These are phyloP conservation scores for Antheraea yamamai DNA, from an alignment of 2,888 invertebrate genomes.

Conservation along the genomic window DNA sequence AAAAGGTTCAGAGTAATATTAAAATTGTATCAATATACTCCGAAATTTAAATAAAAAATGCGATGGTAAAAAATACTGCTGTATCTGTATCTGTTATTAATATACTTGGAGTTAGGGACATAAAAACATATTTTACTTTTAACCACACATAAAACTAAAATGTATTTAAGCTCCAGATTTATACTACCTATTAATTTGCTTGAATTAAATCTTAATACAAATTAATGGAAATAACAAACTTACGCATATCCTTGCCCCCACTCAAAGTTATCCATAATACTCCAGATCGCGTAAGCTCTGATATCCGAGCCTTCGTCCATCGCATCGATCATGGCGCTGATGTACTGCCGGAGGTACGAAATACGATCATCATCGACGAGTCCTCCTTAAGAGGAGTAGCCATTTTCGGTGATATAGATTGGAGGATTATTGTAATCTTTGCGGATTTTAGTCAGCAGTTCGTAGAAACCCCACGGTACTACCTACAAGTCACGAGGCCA, in stretches of 20 bases:
- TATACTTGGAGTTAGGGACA: too few relatives aligned
- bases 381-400: conserved; percentile 45
- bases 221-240: conserved; percentile 33
- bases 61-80: too few relatives aligned
- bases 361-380: conserved; percentile 64
- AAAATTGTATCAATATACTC: too few relatives aligned
- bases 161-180: too few relatives aligned
- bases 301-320: conserved; percentile 64
- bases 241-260: conserved; percentile 79
- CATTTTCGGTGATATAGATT: conserved; percentile 82
- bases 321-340: conserved; percentile 59
- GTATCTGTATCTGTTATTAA: too few relatives aligned
- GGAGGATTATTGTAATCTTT: conserved; percentile 73
- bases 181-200: too few relatives aligned
- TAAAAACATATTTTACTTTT: too few relatives aligned
- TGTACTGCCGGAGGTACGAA: conserved; percentile 55
- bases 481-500: conserved; percentile 42
- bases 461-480: conserved; percentile 79
- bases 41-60: too few relatives aligned
- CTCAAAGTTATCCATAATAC: conserved; percentile 83
- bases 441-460: conserved; percentile 72
- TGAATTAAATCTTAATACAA: neutral
- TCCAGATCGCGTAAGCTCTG: conserved; percentile 80
- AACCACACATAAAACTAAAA: too few relatives aligned
- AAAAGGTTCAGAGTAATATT: too few relatives aligned